A percentile compares a stretch with the other conserved stretches of the same genome.
Conservation (phyloP, 1,140 invertebrate species). For the Lepidostoma basale region DNA sequence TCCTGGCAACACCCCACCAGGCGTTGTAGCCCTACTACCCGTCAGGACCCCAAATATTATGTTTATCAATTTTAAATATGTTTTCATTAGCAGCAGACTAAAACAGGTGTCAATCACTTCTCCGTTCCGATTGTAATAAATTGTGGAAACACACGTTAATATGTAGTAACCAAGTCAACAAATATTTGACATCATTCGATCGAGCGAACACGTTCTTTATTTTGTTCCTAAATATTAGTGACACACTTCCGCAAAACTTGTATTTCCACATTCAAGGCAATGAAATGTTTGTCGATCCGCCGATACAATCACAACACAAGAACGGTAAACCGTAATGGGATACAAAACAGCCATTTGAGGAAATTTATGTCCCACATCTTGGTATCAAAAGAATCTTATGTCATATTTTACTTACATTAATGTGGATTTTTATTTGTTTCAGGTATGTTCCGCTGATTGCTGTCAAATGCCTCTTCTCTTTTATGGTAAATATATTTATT, state of each 20-base stretch:
- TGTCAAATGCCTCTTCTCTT: not conserved
- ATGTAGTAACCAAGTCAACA: no score
- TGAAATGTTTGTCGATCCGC: not conserved
- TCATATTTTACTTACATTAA: constrained; percentile 25
- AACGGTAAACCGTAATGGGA: constrained; percentile 13
- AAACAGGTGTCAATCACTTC: no score
- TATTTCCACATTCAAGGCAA: constrained; percentile 1
- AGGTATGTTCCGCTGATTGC: constrained; percentile 21
- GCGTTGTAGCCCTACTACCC: no score
- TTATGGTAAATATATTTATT: constrained; percentile 11
- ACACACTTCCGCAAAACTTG: not conserved
- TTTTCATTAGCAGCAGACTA: no score
- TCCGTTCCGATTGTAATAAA: no score
- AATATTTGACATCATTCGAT: no score
- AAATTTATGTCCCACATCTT: constrained; percentile 11
- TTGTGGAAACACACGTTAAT: no score
- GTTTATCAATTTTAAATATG: no score
- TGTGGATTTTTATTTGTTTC: constrained; percentile 27
- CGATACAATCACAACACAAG: constrained; percentile 14
- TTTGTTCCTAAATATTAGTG: no score
- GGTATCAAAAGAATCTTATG: not conserved
- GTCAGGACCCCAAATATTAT: no score
- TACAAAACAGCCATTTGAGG: not conserved
- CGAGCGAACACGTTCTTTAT: no score
- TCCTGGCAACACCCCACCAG: no score